phyloP scores from a whole-genome alignment of 2,797 vertebrate species.

The Choloepus didactylus region DNA sequence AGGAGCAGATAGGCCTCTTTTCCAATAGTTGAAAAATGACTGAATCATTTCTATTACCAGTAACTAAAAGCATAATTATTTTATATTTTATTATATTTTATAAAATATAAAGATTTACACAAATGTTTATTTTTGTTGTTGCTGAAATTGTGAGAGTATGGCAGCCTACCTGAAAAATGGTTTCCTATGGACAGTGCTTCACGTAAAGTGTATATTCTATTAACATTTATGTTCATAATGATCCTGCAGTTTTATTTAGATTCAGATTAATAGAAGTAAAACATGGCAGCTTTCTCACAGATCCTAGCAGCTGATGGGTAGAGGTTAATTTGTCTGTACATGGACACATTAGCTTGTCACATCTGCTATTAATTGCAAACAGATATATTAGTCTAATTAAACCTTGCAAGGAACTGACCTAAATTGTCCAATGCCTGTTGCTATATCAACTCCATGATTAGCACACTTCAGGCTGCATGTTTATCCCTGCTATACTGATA shows the following conservation, averaged over 20 bases:
- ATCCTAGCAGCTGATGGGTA: conserved; percentile 96
- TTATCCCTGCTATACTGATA: conserved; percentile 87
- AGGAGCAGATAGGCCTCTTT: not conserved
- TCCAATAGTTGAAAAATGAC: not conserved
- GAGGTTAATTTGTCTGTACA: conserved; percentile 98
- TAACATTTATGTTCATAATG: conserved; percentile 98
- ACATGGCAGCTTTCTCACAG: conserved; percentile 96
- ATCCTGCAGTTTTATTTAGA: conserved; percentile 92
- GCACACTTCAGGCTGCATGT: conserved; percentile 89
- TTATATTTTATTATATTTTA: not conserved
- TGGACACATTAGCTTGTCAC: conserved; percentile 94
- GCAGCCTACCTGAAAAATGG: conserved; percentile 78
- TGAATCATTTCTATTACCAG: not conserved
- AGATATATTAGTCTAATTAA: conserved; percentile 93
- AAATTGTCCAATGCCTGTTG: conserved; percentile 91
- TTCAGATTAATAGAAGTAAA: conserved; percentile 91
- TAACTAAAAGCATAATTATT: not conserved
- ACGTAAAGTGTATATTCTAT: conserved; percentile 89
- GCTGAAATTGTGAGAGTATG: conserved; percentile 27
- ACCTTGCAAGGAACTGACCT: conserved; percentile 91
- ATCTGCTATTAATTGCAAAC: conserved; percentile 97
- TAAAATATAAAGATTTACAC: not conserved
- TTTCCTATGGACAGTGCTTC: conserved; percentile 80
- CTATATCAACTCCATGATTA: conserved; percentile 88
- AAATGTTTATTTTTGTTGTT: conserved; percentile 3